Percentiles rank a stretch among this genome's conserved stretches.
Conservation (phyloP, 2,113 vertebrate genomes). For the Poeciliopsis turrubarensis region DNA sequence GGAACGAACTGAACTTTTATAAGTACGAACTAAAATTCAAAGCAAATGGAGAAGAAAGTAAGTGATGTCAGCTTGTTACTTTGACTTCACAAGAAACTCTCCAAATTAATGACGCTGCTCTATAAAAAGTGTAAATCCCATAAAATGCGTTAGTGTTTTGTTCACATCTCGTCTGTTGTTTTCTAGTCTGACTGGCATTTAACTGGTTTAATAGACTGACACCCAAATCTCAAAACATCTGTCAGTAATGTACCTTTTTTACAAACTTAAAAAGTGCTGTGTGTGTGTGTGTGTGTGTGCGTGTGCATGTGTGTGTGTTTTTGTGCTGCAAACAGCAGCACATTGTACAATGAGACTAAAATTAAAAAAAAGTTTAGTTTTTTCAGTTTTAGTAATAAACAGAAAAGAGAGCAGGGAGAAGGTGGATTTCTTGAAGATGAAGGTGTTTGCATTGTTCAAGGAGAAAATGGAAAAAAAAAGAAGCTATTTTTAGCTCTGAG, state of each 20-base stretch:
- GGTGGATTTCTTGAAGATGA: not conserved
- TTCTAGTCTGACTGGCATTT: not conserved
- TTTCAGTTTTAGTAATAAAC: slow-evolving; percentile 29
- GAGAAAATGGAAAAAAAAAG: not conserved
- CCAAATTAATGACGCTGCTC: not conserved
- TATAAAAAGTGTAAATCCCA: not conserved
- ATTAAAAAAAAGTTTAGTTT: slow-evolving; percentile 13
- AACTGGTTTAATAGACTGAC: not conserved
- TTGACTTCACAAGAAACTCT: not conserved
- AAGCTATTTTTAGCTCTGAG: not conserved
- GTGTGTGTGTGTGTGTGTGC: not conserved
- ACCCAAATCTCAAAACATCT: not conserved
- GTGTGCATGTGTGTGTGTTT: slow-evolving; percentile 9
- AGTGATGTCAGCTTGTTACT: not conserved
- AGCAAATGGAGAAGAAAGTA: not conserved
- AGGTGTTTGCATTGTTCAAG: not conserved
- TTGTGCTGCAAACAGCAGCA: slow-evolving; percentile 29
- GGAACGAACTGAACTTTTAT: no score
- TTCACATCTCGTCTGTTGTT: not conserved
- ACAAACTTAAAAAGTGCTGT: slow-evolving; percentile 9
- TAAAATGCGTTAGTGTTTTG: not conserved
- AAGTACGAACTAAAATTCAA: not conserved
- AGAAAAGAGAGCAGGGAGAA: not conserved
- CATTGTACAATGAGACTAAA: slow-evolving; percentile 20
- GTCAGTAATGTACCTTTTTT: not conserved